These are phyloP conservation scores for Eucidaris tribuloides DNA, from an alignment of 35 echinoderm and acorn worm species.

Conservation along the genomic window DNA sequence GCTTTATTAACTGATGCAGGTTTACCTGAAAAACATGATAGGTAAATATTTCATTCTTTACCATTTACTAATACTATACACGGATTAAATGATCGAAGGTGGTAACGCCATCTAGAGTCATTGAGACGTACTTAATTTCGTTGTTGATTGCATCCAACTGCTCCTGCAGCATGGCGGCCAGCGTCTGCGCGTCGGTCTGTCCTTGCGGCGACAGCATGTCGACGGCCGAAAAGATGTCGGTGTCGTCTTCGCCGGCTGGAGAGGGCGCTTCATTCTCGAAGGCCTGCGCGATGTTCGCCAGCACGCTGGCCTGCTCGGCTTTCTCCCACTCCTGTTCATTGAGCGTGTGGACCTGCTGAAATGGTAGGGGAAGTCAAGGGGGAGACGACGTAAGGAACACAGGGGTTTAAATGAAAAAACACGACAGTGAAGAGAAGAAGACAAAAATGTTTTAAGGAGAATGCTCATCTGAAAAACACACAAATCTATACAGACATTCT, in stretches of 20 bases:
- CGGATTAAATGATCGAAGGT: too few species aligned
- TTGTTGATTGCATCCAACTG: slow-evolving; percentile 99
- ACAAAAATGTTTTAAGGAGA: too few species aligned
- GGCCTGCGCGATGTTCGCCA: slow-evolving; percentile 97
- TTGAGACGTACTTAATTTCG: slow-evolving; percentile 89
- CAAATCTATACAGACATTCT: too few species aligned
- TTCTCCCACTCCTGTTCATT: slow-evolving; percentile 99
- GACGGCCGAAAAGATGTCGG: slow-evolving; percentile 87
- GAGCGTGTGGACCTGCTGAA: slow-evolving; percentile 83
- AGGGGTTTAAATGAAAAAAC: too few species aligned
- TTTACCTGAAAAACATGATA: too few species aligned
- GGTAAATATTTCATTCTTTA: too few species aligned
- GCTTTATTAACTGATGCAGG: too few species aligned
- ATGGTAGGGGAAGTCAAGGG: neutral
- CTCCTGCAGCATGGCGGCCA: slow-evolving; percentile 93
- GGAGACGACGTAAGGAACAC: neutral
- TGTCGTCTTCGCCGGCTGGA: slow-evolving; percentile 55
- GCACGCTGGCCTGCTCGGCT: slow-evolving; percentile 89
- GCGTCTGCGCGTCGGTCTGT: slow-evolving; percentile 92
- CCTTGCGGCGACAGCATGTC: slow-evolving; percentile 93
- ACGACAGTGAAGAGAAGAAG: too few species aligned
- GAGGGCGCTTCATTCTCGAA: slow-evolving; percentile 79
- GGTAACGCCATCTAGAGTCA: too few species aligned
- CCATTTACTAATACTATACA: too few species aligned
- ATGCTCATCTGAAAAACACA: too few species aligned